Conservation (phyloP, 2,888 invertebrate genomes). For the Cepaea hortensis region DNA sequence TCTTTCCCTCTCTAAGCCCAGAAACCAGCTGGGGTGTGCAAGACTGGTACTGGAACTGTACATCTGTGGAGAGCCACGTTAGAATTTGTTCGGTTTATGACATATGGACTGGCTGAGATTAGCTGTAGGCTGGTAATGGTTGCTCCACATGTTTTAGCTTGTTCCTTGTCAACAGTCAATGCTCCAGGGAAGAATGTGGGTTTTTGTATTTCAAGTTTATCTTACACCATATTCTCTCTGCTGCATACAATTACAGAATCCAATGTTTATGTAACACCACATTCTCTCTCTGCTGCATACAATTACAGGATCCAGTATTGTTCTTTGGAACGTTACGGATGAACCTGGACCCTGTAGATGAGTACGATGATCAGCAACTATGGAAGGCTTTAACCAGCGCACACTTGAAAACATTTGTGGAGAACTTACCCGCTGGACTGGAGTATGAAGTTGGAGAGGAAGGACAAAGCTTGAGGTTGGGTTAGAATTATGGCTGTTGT, state of each 20-base stretch:
- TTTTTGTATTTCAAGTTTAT: not conserved
- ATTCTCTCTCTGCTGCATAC: not conserved
- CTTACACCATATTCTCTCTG: not conserved
- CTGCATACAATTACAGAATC: not conserved
- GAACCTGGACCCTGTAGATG: slow-evolving; percentile 44
- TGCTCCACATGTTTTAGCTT: too few relatives aligned
- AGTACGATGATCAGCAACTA: slow-evolving; percentile 42
- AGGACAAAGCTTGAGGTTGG: slow-evolving; percentile 48
- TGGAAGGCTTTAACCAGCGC: slow-evolving; percentile 45
- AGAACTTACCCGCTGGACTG: slow-evolving; percentile 42
- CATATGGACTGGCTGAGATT: too few relatives aligned
- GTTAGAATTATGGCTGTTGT: not conserved
- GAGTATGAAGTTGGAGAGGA: slow-evolving; percentile 51
- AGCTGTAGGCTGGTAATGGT: too few relatives aligned
- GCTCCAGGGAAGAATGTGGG: too few relatives aligned
- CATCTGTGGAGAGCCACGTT: too few relatives aligned
- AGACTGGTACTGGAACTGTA: too few relatives aligned
- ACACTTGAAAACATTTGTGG: slow-evolving; percentile 46
- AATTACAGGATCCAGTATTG: slow-evolving; percentile 43
- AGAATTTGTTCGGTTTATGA: too few relatives aligned
- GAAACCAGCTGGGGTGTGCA: too few relatives aligned
- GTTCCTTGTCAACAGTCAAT: too few relatives aligned
- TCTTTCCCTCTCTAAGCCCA: too few relatives aligned
- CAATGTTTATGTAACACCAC: not conserved
- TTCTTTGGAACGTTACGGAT: slow-evolving; percentile 48